Conservation (phyloP, 2,113 vertebrate genomes). For the Oceanodroma tethys region DNA sequence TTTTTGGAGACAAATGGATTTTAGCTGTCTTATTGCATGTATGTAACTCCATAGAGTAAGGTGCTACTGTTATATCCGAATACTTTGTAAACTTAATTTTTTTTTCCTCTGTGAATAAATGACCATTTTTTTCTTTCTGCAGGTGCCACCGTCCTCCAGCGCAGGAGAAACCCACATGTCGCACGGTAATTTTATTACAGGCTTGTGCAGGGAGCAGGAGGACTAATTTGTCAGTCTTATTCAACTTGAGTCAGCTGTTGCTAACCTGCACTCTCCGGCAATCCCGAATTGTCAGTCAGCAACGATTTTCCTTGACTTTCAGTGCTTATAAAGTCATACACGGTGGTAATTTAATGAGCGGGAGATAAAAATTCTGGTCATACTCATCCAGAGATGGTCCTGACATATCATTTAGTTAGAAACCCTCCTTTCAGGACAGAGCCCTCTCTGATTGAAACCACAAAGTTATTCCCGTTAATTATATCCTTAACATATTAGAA, state of each 20-base stretch:
- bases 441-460: conserved; percentile 15
- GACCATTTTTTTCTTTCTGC: neutral
- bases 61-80: neutral
- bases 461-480: conserved; percentile 24
- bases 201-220: neutral
- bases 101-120: neutral
- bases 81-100: neutral
- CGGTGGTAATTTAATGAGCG: conserved; percentile 70
- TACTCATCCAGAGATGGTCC: conserved; percentile 27
- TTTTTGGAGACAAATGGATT: conserved; percentile 34
- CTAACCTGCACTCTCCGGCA: conserved; percentile 31
- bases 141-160: neutral
- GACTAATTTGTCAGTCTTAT: conserved; percentile 1
- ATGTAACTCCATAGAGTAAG: neutral
- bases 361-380: conserved; percentile 72
- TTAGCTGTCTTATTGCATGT: neutral
- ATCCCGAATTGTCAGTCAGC: conserved; percentile 50
- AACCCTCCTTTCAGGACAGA: conserved; percentile 50
- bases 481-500: neutral
- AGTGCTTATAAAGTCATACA: conserved; percentile 56
- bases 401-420: conserved; percentile 59
- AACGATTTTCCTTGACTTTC: conserved; percentile 28
- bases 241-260: conserved; percentile 40
- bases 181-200: neutral
- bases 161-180: neutral